Percentiles rank a stretch among this genome's conserved stretches.
These are phyloP conservation scores for Probaryconus sp. DNA, from an alignment of 1,140 invertebrate species.

Conservation along the genomic window DNA sequence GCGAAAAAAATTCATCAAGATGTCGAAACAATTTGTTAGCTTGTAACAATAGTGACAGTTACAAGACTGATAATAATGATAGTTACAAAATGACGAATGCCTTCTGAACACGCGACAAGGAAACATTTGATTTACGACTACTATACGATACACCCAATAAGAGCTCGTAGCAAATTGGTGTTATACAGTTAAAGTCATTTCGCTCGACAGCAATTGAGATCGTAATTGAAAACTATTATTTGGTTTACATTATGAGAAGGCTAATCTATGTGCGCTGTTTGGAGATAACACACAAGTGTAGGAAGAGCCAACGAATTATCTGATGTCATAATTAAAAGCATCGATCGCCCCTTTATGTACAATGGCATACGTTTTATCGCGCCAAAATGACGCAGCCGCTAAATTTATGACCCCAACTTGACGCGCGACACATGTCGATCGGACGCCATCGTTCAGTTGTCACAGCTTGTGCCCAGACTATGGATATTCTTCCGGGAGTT, in stretches of 20 bases:
- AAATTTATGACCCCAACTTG: background rate
- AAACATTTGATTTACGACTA: constrained; percentile 16
- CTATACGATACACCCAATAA: constrained; percentile 9
- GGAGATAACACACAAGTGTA: background rate
- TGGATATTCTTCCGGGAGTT: background rate
- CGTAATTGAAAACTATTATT: constrained; percentile 34
- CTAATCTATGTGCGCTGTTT: background rate
- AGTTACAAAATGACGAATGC: constrained; percentile 15
- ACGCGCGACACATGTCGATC: constrained; percentile 9
- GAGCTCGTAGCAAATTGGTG: constrained; percentile 5
- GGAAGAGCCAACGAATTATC: no score
- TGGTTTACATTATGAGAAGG: constrained; percentile 2
- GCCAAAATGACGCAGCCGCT: no score
- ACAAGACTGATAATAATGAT: no score
- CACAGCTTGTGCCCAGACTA: background rate
- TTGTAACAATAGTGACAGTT: no score
- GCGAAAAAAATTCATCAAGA: no score
- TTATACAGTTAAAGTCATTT: constrained; percentile 6
- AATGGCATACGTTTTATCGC: no score
- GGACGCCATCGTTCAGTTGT: background rate
- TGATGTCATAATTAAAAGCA: constrained; percentile 8
- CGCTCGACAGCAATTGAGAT: background rate
- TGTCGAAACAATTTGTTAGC: no score
- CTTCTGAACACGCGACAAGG: constrained; percentile 4
- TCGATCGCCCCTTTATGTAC: no score